These are phyloP conservation scores for Eupithecia subfuscata DNA, from an alignment of 2,888 invertebrate species.

Conservation along the genomic window DNA sequence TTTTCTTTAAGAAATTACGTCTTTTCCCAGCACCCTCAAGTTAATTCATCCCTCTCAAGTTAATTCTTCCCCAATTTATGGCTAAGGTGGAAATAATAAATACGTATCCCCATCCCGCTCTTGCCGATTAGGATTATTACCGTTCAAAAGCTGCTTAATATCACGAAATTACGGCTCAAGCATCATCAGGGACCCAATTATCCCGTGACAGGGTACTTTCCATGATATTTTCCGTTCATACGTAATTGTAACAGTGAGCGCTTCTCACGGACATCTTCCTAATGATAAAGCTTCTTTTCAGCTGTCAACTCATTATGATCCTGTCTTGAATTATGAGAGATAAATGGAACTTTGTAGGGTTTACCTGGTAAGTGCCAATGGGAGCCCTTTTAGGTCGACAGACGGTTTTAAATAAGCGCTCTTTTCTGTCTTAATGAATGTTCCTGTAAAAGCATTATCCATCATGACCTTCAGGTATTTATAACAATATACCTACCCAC, in stretches of 20 bases:
- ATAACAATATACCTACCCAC: background rate
- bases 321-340: slow-evolving; percentile 23
- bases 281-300: slow-evolving; percentile 50
- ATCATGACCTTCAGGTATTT: background rate
- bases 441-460: background rate
- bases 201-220: slow-evolving; percentile 28
- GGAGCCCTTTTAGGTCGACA: background rate
- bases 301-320: slow-evolving; percentile 44
- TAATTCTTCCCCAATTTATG: slow-evolving; percentile 9
- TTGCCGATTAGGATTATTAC: slow-evolving; percentile 18
- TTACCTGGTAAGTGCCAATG: slow-evolving; percentile 5
- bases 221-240: slow-evolving; percentile 47
- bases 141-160: slow-evolving; percentile 22
- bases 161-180: slow-evolving; percentile 27
- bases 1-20: background rate
- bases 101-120: slow-evolving; percentile 2
- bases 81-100: slow-evolving; percentile 14
- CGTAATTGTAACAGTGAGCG: slow-evolving; percentile 57
- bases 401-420: background rate
- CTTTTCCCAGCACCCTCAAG: background rate
- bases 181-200: slow-evolving; percentile 34
- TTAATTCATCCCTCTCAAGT: slow-evolving; percentile 3
- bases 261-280: slow-evolving; percentile 53
- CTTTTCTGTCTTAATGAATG: background rate
- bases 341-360: slow-evolving; percentile 4